Base-by-base conservation (phyloP, 2,797 vertebrate species). In the Melopsittacus undulatus region DNA sequence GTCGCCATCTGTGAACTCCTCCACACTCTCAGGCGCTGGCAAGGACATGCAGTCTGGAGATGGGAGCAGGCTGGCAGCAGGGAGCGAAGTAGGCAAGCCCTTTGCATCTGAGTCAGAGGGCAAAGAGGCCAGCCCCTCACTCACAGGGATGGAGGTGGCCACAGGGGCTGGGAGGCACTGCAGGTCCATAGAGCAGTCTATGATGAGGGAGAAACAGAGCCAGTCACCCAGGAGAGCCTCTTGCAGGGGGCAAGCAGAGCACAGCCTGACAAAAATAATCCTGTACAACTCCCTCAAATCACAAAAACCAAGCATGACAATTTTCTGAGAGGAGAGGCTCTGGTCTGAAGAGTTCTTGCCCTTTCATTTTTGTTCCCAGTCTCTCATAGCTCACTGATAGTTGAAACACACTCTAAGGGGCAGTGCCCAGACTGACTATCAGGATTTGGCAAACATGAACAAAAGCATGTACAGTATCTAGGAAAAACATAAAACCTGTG, bases 151-250 rank as follows among this genome's bases (percentile, higher is more conserved):
- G 74, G 96, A 89, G 42, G 90, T 36, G 69, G 90, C 98, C 97
- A 98, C 86, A 29, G 99, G 98, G 83, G 98, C 98, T 1, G 98
- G 98, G 92, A 99, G 98, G 95, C 98, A 98, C 95, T 98, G 98
- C 18, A 98, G 98, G 49, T 97, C 99, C 76, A 98, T 96, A 38
- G 97, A 95, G 88, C 96, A 97, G 78, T 98, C 98, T 99, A 98
- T 87, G 98, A 98, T 73, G 57, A 80, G 66, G 80, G n/a, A 95
- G 64, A 89, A 82, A 94, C 30, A 92, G 80, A 89, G 30, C 21
- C 46, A 77, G 81, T 96, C 84, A 96, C 29, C 26, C 64, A 75
- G 38, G n/a, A 83, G 34, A 87, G 80, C 63, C 80, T 92, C 77
- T 89, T 76, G 68, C 56, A 70, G 32, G 22, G 34, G 21, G 10